Conservation (phyloP, 2,113 vertebrate species). For the Lanius collurio region DNA sequence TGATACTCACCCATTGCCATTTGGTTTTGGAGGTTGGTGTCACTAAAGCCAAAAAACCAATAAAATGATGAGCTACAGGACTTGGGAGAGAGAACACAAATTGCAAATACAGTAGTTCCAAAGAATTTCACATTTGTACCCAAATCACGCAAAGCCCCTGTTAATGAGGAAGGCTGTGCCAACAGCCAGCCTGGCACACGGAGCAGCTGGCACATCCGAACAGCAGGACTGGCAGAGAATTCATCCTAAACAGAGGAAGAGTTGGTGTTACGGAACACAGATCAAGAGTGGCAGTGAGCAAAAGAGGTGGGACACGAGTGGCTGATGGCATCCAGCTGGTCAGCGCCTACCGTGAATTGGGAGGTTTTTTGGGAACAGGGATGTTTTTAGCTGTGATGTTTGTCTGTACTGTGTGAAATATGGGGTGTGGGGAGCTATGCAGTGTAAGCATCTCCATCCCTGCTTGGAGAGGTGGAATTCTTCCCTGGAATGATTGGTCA, state of each 20-base stretch:
- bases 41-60: not conserved
- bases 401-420: not conserved
- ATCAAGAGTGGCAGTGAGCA: not conserved
- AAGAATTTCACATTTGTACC: not conserved
- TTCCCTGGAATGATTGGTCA: not conserved
- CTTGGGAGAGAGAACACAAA: not conserved
- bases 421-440: rapidly evolving
- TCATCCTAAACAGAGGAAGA: not conserved
- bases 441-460: not conserved
- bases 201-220: rapidly evolving
- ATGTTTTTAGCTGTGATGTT: rapidly evolving
- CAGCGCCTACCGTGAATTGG: rapidly evolving
- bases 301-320: not conserved
- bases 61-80: rapidly evolving
- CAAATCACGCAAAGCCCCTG: not conserved
- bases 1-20: rapidly evolving
- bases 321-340: not conserved
- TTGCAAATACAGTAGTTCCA: not conserved
- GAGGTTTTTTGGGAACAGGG: not conserved
- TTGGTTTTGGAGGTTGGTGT: not conserved
- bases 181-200: not conserved
- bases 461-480: not conserved
- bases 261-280: rapidly evolving
- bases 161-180: not conserved
- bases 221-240: not conserved